Evolutionary conservation across 2,888 invertebrate genomes (phyloP).

Genomic region (Acrocera orbiculus): DNA sequence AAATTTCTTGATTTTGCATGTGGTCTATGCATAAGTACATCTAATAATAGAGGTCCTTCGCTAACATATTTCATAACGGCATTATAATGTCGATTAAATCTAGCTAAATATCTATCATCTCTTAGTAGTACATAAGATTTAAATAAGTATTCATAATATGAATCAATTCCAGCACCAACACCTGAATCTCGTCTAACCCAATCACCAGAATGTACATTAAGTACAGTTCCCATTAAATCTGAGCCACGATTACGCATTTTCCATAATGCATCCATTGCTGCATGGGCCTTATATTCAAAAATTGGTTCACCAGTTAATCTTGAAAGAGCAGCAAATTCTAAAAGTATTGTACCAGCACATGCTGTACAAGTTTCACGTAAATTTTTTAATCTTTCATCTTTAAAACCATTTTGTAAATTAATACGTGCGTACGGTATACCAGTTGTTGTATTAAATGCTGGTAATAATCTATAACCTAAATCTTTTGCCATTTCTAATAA

Average conservation of each 20-base stretch:
- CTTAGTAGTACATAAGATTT: conserved; percentile 92
- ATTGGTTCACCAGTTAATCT: conserved; percentile 79
- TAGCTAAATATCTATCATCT: conserved; percentile 80
- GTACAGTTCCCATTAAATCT: conserved; percentile 92
- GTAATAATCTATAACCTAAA: conserved; percentile 75
- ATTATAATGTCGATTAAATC: conserved; percentile 90
- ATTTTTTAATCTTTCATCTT: conserved; percentile 50
- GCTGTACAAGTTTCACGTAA: conserved; percentile 91
- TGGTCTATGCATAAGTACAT: conserved; percentile 92
- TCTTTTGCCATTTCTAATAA: conserved; percentile 80
- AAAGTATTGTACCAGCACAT: conserved; percentile 93
- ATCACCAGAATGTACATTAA: conserved; percentile 95
- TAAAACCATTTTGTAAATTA: conserved; percentile 68
- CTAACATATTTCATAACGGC: conserved; percentile 96
- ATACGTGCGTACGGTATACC: conserved; percentile 95
- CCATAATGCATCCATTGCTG: conserved; percentile 95
- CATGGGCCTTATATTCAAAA: conserved; percentile 87
- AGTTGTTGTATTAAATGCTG: conserved; percentile 96
- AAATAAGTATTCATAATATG: conserved; percentile 95
- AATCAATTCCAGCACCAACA: conserved; percentile 98
- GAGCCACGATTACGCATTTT: conserved; percentile 71
- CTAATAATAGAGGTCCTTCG: conserved; percentile 77
- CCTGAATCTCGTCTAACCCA: conserved; percentile 95
- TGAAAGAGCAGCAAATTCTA: conserved; percentile 93
- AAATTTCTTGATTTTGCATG: conserved; percentile 87